Percentiles rank a stretch among this genome's conserved stretches.
Evolutionary conservation across 1,140 invertebrate genomes (phyloP).

Genomic region (Drosophila cardini): DNA sequence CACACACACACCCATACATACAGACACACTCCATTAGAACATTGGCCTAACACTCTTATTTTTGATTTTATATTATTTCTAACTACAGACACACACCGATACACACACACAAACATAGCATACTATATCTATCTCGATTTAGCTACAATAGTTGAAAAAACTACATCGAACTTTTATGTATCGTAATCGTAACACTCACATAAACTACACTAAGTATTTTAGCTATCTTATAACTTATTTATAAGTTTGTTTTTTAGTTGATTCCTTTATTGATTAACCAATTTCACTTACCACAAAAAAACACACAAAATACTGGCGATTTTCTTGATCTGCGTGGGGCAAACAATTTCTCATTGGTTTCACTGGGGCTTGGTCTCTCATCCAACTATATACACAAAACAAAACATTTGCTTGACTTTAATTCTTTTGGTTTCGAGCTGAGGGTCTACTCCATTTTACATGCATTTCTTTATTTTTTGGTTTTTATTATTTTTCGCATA

Average conservation of each 20-base stretch:
- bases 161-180: slow-evolving; percentile 44
- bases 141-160: too few relatives aligned
- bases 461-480: slow-evolving; percentile 28
- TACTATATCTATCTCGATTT: slow-evolving; percentile 39
- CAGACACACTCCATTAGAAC: slow-evolving; percentile 20
- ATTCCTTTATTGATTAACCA: slow-evolving; percentile 40
- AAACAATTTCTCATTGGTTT: slow-evolving; percentile 15
- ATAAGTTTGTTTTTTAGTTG: slow-evolving; percentile 35
- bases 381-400: slow-evolving; percentile 16
- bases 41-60: slow-evolving; percentile 30
- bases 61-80: slow-evolving; percentile 33
- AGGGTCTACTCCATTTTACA: slow-evolving; percentile 30
- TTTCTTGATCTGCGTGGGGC: slow-evolving; percentile 24
- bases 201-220: slow-evolving; percentile 34
- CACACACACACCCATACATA: slow-evolving; percentile 7
- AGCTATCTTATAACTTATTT: slow-evolving; percentile 26
- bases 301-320: slow-evolving; percentile 9
- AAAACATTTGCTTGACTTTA: slow-evolving; percentile 51
- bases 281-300: slow-evolving; percentile 20
- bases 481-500: slow-evolving; percentile 33
- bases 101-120: slow-evolving; percentile 25
- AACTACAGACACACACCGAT: slow-evolving; percentile 13
- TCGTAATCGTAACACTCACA: slow-evolving; percentile 55
- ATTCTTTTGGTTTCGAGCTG: slow-evolving; percentile 43
- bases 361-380: slow-evolving; percentile 44